Evolutionary conservation across 2,797 vertebrate species (phyloP), one percentile per base, ranked within the genome.

Genomic region (Sternarchorhynchus goeldii): DNA sequence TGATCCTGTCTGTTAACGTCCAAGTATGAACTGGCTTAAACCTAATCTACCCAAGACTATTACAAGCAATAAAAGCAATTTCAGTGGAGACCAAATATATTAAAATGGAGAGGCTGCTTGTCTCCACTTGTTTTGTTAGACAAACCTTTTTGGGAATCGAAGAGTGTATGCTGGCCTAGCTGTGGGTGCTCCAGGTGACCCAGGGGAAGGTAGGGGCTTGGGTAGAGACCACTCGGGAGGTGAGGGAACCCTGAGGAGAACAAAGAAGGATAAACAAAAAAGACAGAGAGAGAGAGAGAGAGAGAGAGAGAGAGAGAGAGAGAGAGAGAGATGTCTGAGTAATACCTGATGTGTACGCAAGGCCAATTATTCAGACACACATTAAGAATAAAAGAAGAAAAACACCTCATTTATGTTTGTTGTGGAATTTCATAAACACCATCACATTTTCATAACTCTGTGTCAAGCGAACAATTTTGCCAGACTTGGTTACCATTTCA

Each of bases 71-170:
- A 32, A 2, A 41, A 71, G 50, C 31, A 31, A 73, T 58, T 58
- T 73, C 17, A 50, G 7, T 2, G 5, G 1, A 16, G 53, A 20
- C 32, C 39, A 62, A n/a, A 68, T 18, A 29, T 63, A 34, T 60
- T n/a, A 25, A 73, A 4, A 31, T 31, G 63, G 2, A 56, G 2
- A 56, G 12, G 53, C 14, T 0, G 16, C 6, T 73, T 58, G 29
- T 45, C n/a, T 34, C 0, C 39, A 67, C 12, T 21, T 64, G 36
- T 50, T 56, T 45, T 56, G 8, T 16, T 6, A 58, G 1, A 89
- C 96, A 93, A 83, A 98, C 97, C 97, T 97, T 99, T 98, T 81
- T 96, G 95, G 0, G 95, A 91, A 79, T 98, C 96, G 0, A 96
- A 98, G 85, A 98, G 94, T 75, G 92, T 93, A 87, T 96, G 96